Base-by-base conservation (phyloP, 2,797 vertebrate species). In the Pristis pectinata region DNA sequence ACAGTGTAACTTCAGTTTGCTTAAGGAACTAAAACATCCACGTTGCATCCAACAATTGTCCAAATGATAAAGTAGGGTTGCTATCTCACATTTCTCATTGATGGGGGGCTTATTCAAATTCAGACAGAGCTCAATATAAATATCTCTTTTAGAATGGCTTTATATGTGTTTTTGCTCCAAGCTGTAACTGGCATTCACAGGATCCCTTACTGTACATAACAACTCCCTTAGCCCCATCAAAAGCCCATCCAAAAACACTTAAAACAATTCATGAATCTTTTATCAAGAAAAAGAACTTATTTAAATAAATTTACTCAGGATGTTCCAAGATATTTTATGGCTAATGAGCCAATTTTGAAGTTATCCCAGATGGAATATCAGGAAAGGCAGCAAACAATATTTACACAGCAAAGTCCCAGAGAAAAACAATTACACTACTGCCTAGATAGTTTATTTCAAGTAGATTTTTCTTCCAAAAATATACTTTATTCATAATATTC, bases 61-160 rank as follows among this genome's bases (percentile, higher is more conserved):
- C 95, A 70, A 74, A 95, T 95, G 94, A 95, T 95, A 95, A 95
- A 95, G 95, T 94, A 56, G 95, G 82, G 94, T 94, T 95, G 95
- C 95, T 96, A 96, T 96, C 95, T 95, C 96, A 95, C 95, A 22
- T 96, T 95, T 96, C 95, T 96, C 95, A 95, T 96, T 97, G 97
- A 97, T 97, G 96, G 96, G 95, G 96, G 96, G 97, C 96, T 97
- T 97, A 97, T 95, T 95, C 95, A 97, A 97, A 96, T 96, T 93
- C 94, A 95, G 49, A 61, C 34, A 10, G 6, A n/a, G n/a, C 37
- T 0, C 17, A 93, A 93, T 44, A 56, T 24, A 22, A 67, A 37
- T 41, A 64, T 24, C 24, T 0, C 37, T 93, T 70, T 93, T 67
- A 93, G 64, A 27, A 93, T 93, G 91, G 64, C 3, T 79, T 34